Percentiles rank a stretch among this genome's conserved stretches.
phyloP scores from a whole-genome alignment of 2,888 invertebrate species.

The Parascotia fuliginaria region DNA sequence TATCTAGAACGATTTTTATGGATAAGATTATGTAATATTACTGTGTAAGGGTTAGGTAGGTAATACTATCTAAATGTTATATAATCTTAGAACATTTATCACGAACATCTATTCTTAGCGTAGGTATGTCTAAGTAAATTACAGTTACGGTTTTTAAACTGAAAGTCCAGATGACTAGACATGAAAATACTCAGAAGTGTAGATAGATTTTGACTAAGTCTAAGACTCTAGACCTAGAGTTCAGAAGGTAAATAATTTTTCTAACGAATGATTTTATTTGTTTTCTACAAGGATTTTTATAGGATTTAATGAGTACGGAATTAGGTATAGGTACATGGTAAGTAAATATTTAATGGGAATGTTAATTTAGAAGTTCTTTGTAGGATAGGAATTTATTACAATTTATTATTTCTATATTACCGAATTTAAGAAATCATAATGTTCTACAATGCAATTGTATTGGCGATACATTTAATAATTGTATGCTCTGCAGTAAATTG shows the following conservation, averaged over 20 bases:
- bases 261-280: not conserved
- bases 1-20: constrained; percentile 26
- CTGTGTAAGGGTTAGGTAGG: constrained; percentile 21
- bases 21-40: constrained; percentile 17
- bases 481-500: too few relatives aligned
- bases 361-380: not conserved
- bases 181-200: not conserved
- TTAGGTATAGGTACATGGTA: too few relatives aligned
- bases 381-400: not conserved
- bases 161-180: constrained; percentile 10
- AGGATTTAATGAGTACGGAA: not conserved
- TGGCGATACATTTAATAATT: too few relatives aligned
- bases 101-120: constrained; percentile 31
- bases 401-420: too few relatives aligned
- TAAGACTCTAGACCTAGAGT: too few relatives aligned
- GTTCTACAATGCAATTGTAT: too few relatives aligned
- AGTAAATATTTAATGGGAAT: too few relatives aligned
- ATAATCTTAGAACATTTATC: constrained; percentile 27
- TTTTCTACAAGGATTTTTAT: not conserved
- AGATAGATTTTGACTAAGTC: not conserved
- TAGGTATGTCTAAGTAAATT: constrained; percentile 7
- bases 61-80: constrained; percentile 22
- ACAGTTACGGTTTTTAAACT: too few relatives aligned
- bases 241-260: not conserved
- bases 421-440: too few relatives aligned